These are phyloP conservation scores for Cryptus armator DNA, from an alignment of 2,888 invertebrate species.

Conservation along the genomic window DNA sequence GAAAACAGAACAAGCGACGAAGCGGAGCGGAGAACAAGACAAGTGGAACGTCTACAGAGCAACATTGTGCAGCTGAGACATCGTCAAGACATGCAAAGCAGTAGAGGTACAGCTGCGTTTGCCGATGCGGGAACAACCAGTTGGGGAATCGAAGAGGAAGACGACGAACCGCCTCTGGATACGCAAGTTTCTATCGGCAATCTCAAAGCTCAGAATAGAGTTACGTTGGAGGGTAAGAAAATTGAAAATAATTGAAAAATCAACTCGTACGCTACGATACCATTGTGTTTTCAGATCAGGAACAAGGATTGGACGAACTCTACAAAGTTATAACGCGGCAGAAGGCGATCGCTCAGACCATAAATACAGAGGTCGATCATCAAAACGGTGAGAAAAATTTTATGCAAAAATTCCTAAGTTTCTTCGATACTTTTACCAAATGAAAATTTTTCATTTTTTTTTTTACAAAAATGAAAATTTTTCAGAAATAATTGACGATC, in stretches of 20 bases:
- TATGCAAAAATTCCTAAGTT: too few relatives aligned
- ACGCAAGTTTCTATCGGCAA: constrained; percentile 85
- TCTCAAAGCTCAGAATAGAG: constrained; percentile 87
- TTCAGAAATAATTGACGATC: constrained; percentile 91
- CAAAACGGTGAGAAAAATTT: constrained; percentile 89
- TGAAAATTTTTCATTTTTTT: too few relatives aligned
- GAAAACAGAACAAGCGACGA: constrained; percentile 88
- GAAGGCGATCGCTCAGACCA: constrained; percentile 91
- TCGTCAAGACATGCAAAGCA: constrained; percentile 85
- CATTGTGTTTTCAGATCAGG: constrained; percentile 87
- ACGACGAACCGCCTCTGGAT: constrained; percentile 85
- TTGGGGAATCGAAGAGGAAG: constrained; percentile 84
- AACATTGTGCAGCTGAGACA: constrained; percentile 87
- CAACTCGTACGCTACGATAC: not conserved
- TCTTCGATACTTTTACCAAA: too few relatives aligned
- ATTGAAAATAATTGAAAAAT: not conserved
- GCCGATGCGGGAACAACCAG: constrained; percentile 85
- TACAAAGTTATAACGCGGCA: constrained; percentile 91
- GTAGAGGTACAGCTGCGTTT: constrained; percentile 79
- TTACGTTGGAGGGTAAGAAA: constrained; percentile 87
- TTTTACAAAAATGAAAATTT: too few relatives aligned
- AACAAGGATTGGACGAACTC: constrained; percentile 91
- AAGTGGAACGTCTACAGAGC: constrained; percentile 88
- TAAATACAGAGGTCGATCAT: constrained; percentile 91
- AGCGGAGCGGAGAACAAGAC: constrained; percentile 87